phyloP scores from a whole-genome alignment of 2,113 vertebrate genomes.

The Cinclus mexicanus region DNA sequence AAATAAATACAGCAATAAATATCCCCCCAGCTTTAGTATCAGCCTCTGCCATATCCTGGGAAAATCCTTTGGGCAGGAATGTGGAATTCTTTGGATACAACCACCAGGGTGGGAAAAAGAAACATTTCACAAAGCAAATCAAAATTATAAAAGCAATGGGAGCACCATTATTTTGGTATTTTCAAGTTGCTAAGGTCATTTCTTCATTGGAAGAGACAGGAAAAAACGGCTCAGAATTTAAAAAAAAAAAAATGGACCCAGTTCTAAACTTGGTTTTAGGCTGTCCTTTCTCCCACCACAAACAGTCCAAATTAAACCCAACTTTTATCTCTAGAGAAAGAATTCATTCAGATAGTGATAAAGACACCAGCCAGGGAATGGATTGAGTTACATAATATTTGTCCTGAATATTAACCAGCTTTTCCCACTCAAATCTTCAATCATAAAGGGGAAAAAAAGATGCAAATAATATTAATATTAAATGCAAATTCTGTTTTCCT shows the following conservation, averaged over 20 bases:
- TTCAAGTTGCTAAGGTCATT: background rate
- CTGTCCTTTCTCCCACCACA: background rate
- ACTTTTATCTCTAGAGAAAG: background rate
- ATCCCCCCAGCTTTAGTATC: background rate
- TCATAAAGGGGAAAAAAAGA: background rate
- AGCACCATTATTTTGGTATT: background rate
- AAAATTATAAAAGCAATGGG: background rate
- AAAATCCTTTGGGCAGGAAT: background rate
- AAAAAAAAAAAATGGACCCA: rapidly evolving
- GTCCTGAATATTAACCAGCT: slow-evolving; percentile 21
- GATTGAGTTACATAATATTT: background rate
- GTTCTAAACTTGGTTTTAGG: background rate
- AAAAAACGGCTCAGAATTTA: background rate
- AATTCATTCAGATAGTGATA: background rate
- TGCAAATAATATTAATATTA: background rate
- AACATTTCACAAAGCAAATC: background rate
- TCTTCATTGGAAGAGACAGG: background rate
- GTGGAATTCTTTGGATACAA: rapidly evolving
- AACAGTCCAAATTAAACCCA: background rate
- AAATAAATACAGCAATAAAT: background rate
- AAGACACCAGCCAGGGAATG: background rate
- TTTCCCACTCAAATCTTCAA: background rate
- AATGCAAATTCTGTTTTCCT: background rate
- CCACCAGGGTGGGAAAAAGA: background rate
- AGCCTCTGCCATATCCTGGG: background rate